phyloP scores from a whole-genome alignment of 2,888 invertebrate species.

The Leptogaster cylindrica region DNA sequence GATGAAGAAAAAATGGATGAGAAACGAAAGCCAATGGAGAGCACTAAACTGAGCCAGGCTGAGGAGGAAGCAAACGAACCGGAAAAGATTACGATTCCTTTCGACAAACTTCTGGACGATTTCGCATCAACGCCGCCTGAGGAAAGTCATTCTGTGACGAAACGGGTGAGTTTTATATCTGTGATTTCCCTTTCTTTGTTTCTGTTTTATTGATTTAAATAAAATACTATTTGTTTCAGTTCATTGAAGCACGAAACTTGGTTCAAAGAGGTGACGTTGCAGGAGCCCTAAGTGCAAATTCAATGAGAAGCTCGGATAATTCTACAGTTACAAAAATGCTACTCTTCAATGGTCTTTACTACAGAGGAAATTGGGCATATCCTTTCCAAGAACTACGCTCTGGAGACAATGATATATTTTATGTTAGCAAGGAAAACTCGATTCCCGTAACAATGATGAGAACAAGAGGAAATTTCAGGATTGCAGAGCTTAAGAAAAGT shows the following conservation, averaged over 20 bases:
- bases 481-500: slow-evolving; percentile 70
- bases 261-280: slow-evolving; percentile 66
- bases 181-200: slow-evolving; percentile 17
- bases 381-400: slow-evolving; percentile 65
- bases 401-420: slow-evolving; percentile 68
- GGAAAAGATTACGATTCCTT: slow-evolving; percentile 64
- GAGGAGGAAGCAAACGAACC: slow-evolving; percentile 65
- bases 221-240: slow-evolving; percentile 48
- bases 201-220: slow-evolving; percentile 7
- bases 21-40: slow-evolving; percentile 62
- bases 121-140: slow-evolving; percentile 69
- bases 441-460: slow-evolving; percentile 73
- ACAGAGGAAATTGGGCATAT: slow-evolving; percentile 78
- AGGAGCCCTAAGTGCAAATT: slow-evolving; percentile 68
- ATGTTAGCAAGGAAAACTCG: slow-evolving; percentile 68
- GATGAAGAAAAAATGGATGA: slow-evolving; percentile 65
- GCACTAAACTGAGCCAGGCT: slow-evolving; percentile 56
- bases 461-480: slow-evolving; percentile 67
- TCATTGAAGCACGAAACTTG: slow-evolving; percentile 61
- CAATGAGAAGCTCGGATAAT: slow-evolving; percentile 64
- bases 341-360: slow-evolving; percentile 78
- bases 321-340: slow-evolving; percentile 67
- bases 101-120: slow-evolving; percentile 64
- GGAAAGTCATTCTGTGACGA: slow-evolving; percentile 54
- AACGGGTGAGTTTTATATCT: slow-evolving; percentile 53